Evolutionary conservation across 2,888 invertebrate species (phyloP), one percentile per base, ranked within the genome.

Genomic region (Tanytarsus gracilentus): DNA sequence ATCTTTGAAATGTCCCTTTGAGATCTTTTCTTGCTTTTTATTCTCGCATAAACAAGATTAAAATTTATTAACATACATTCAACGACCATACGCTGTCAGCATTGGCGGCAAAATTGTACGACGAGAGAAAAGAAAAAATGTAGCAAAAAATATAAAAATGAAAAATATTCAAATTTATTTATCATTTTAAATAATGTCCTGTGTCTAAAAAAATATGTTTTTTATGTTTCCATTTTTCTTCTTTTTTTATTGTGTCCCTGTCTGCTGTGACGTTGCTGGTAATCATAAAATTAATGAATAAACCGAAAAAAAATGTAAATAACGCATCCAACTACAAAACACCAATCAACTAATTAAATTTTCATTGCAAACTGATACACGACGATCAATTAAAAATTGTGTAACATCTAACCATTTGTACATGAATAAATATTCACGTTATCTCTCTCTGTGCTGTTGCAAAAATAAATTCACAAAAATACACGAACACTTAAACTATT

Each of bases 221-320:
- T 33, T 56, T 56, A 40, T 48, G 48, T 59, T 59, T 49, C 48
- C 30, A 59, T 72, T 72, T 72, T 72, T 72, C 72, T 73, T 72
- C 71, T 72, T 68, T 72, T 71, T 56, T 56, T 53, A 36, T 72
- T 72, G 72, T 72, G 72, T 72, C 72, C 72, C 70, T 71, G 72
- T 72, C 71, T 59, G 72, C 72, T 72, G 72, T 65, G 65, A 64
- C 65, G 63, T 72, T 26, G 44, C 39, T 49, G 48, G 27, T 26
- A 29, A 40, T 44, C 44, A 44, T 18, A 44, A 44, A 44, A 44
- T 18, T 44, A 21, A 44, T 44, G 44, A 44, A 44, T 44, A 40
- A 14, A 36, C 44, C 44, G 40, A 40, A 39, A 30, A 61, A 64
- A 63, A 63, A 86, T 49, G 25, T 49, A 49, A 49, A 26, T 44